Evolutionary conservation across 2,113 vertebrate genomes (phyloP), one percentile per base, ranked within the genome.

Genomic region (Callocephalon fimbriatum): DNA sequence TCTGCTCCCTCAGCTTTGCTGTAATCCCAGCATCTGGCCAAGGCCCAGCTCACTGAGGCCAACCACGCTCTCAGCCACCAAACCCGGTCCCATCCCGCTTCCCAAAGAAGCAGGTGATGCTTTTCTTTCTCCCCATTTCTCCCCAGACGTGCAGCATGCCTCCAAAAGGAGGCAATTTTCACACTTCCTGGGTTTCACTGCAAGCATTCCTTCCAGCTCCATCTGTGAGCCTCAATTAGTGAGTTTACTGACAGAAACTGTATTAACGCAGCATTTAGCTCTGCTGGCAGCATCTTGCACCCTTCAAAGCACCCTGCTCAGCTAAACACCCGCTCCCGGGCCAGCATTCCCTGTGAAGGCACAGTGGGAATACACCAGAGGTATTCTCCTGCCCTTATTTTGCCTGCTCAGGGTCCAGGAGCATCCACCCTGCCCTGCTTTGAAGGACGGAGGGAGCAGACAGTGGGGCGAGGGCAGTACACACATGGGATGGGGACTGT

Each of bases 181-280:
- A 95, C 96, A 94, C 95, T 78, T 84, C 86, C 77, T 19, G 79
- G 38, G 73, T 67, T 94, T 65, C 83, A 74, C 86, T 47, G 4
- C 79, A 6, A 97, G 95, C 94, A 38, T 74, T 86, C 86, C 89
- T 94, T 86, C 89, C 10, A 80, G 95, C 94, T 97, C 96, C 96
- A 97, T 97, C 96, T 97, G 96, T 89, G 96, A 96, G 93, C 80
- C 93, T 87, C 96, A 96, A 97, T 96, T 97, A 97, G 95, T 3
- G 89, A 95, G 67, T 94, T 95, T 96, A 87, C 96, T 89, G 93
- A 96, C 95, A 97, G 96, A 96, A 96, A 96, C 95, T 96, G 95
- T 92, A 96, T 96, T 96, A 97, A 96, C 56, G 86, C 96, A 95
- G 93, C 95, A 71, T 95, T 96, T 95, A 81, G 91, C 95, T 77